These are phyloP conservation scores for Serranus cabrilla DNA, from an alignment of 2,797 vertebrate genomes.

Conservation along the genomic window DNA sequence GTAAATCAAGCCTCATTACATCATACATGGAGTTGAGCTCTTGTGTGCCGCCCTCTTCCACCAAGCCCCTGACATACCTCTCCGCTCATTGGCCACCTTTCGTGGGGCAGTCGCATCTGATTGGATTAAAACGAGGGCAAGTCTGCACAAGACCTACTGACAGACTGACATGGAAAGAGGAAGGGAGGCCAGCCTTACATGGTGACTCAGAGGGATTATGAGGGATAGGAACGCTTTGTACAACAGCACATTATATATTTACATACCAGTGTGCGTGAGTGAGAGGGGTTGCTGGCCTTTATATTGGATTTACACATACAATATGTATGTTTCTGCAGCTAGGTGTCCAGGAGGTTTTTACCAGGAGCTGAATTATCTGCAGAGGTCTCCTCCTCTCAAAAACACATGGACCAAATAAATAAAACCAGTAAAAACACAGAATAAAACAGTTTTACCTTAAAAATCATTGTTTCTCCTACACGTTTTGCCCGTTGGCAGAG, in stretches of 20 bases:
- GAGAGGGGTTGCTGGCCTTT: neutral
- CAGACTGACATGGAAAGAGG: slow-evolving; percentile 72
- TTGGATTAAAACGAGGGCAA: slow-evolving; percentile 84
- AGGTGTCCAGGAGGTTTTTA: too few species aligned
- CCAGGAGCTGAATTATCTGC: too few species aligned
- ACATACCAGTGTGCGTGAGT: neutral
- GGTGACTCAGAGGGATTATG: slow-evolving; percentile 27
- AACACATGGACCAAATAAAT: too few species aligned
- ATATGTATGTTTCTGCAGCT: neutral
- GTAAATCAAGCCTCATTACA: slow-evolving; percentile 61
- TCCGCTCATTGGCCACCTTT: slow-evolving; percentile 72
- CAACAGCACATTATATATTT: neutral
- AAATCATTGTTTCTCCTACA: too few species aligned
- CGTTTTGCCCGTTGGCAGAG: too few species aligned
- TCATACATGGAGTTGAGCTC: slow-evolving; percentile 62
- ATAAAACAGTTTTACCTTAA: too few species aligned
- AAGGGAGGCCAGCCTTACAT: slow-evolving; percentile 31
- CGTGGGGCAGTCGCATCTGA: slow-evolving; percentile 41
- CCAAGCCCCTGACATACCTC: slow-evolving; percentile 73
- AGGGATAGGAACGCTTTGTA: neutral
- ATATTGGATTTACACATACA: neutral
- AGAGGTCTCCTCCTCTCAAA: too few species aligned
- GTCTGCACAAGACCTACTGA: slow-evolving; percentile 78
- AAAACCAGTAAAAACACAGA: too few species aligned
- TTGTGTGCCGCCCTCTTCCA: slow-evolving; percentile 61